Base-by-base conservation (phyloP, 2,113 vertebrate species). In the Peromyscus leucopus region DNA sequence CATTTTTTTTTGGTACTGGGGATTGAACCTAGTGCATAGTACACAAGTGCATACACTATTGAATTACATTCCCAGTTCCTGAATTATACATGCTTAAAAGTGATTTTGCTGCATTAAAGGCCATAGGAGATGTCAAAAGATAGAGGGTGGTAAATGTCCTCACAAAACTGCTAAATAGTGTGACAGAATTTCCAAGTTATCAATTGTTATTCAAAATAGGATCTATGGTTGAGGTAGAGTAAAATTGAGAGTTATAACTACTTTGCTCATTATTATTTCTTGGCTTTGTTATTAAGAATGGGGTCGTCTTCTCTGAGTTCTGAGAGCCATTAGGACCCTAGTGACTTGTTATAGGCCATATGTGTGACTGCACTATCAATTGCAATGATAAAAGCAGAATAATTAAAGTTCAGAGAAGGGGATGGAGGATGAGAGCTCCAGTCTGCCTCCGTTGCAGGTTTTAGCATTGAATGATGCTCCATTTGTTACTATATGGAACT, bases 141-240 rank as follows among this genome's bases (percentile, higher is more conserved):
- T 16, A 48, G 31, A 86, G 10, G 12, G 46, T 36, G 55, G 11
- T 88, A 95, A 95, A 82, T 61, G 28, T 24, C 19, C 26, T 59
- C 88, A 80, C 6, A 78, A 59, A 72, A 89, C 61, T 75, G 89
- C 93, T 97, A 78, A 86, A 89, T 96, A 97, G 96, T 36, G 74
- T 78, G 89, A 95, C 39, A 93, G 94, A 83, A 79, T 96, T 89
- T 95, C 87, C 94, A 84, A 46, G 31, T 89, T 71, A 78, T 96
- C 67, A 74, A 83, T 69, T 48, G 28, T 11, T 72, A 63, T 24
- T 91, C 95, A 97, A 93, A 97, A 51, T 67, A 91, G 57, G 87
- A 76, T 36, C 67, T 61, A 55, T 63, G 96, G 10, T 93, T 69
- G 93, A 94, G 87, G 93, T 92, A 96, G n/a, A 86, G 55, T 22